Conservation (phyloP, 1,140 invertebrate species). For the Tetragnatha versicolor region DNA sequence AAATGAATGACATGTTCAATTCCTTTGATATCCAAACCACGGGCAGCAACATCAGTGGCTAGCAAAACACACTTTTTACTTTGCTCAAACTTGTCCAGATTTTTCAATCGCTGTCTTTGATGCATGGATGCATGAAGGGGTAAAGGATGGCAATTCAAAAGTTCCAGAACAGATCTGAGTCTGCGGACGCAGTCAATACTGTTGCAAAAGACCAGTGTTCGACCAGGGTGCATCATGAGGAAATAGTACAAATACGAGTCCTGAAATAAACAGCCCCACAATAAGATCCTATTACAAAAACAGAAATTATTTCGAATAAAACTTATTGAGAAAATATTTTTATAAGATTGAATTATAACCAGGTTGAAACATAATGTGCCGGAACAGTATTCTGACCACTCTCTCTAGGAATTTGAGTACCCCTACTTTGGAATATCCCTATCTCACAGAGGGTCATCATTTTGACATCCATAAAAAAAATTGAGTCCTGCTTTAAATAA, state of each 20-base stretch:
- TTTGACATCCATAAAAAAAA: too few species aligned
- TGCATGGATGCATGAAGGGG: conserved; percentile 94
- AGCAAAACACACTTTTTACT: conserved; percentile 80
- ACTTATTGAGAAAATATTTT: too few species aligned
- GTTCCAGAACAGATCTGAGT: conserved; percentile 80
- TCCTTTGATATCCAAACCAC: conserved; percentile 93
- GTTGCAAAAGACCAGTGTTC: conserved; percentile 97
- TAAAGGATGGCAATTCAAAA: conserved; percentile 80
- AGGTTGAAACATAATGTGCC: too few species aligned
- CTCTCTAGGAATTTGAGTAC: too few species aligned
- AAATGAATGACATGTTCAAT: conserved; percentile 97
- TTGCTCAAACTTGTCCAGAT: conserved; percentile 88
- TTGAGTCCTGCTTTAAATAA: too few species aligned
- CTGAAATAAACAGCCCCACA: conserved; percentile 60
- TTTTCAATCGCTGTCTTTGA: conserved; percentile 92
- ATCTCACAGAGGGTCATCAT: too few species aligned
- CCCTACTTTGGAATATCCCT: too few species aligned
- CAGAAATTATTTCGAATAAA: too few species aligned
- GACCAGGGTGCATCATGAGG: conserved; percentile 79
- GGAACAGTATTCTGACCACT: too few species aligned
- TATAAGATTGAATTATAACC: too few species aligned
- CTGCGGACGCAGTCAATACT: conserved; percentile 91
- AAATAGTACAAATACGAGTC: conserved; percentile 96
- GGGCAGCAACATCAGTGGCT: conserved; percentile 96
- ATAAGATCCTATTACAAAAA: too few species aligned